These are phyloP conservation scores for Atethmia centrago DNA, from an alignment of 2,888 invertebrate genomes.

Conservation along the genomic window DNA sequence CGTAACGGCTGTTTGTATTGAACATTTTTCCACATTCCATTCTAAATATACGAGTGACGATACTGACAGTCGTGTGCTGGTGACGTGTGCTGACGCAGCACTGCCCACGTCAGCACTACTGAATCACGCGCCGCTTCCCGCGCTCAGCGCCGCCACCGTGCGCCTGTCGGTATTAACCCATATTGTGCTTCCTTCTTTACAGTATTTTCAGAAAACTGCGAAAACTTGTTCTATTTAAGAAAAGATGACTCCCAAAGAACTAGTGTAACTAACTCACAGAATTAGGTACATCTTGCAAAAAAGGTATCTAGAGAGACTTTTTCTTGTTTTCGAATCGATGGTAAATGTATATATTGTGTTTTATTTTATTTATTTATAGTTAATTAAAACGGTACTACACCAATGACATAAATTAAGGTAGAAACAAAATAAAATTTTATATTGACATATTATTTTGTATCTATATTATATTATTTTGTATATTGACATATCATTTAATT, in stretches of 20 bases:
- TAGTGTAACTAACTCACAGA: not conserved
- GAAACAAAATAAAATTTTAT: no score
- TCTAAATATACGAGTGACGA: conserved; percentile 88
- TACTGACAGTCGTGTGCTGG: conserved; percentile 67
- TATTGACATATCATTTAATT: no score
- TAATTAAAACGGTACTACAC: no score
- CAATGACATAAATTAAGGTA: no score
- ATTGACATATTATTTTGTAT: no score
- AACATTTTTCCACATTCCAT: conserved; percentile 83
- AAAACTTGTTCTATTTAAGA: conserved; percentile 13
- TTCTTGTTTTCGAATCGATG: not conserved
- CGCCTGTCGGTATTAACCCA: conserved; percentile 37
- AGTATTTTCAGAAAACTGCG: conserved; percentile 22
- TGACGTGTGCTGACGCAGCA: conserved; percentile 84
- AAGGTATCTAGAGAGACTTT: not conserved
- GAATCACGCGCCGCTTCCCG: conserved; percentile 79
- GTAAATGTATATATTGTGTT: not conserved
- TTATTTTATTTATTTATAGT: no score
- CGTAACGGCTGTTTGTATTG: conserved; percentile 73
- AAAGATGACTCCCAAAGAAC: not conserved
- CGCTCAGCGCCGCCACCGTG: conserved; percentile 21
- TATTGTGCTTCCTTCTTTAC: conserved; percentile 31
- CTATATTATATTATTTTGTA: no score
- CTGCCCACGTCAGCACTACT: conserved; percentile 83
- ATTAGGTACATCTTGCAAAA: not conserved